Conservation (phyloP, 2,888 invertebrate species). For the Seira sanloemensis region DNA sequence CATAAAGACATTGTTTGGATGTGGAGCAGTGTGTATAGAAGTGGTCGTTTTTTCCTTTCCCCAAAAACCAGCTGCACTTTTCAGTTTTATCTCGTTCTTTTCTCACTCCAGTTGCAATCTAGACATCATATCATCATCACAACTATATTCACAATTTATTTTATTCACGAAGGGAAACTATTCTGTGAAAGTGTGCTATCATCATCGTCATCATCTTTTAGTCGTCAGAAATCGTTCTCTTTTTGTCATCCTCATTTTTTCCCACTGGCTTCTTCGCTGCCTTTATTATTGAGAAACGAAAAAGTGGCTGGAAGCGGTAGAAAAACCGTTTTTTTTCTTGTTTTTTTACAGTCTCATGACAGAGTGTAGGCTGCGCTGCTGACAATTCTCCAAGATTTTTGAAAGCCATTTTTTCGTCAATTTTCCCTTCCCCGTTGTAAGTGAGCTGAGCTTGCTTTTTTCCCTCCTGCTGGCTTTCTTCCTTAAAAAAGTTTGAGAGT, state of each 20-base stretch:
- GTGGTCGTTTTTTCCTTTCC: background rate
- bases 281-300: background rate
- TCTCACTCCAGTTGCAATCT: conserved; percentile 57
- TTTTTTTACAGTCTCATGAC: background rate
- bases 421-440: background rate
- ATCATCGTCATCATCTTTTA: background rate
- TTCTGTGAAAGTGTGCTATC: background rate
- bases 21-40: background rate
- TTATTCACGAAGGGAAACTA: background rate
- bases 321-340: background rate
- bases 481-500: background rate
- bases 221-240: background rate
- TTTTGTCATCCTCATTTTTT: background rate
- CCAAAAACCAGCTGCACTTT: conserved; percentile 53
- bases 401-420: background rate
- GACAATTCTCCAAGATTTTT: background rate
- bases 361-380: background rate
- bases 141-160: too few species aligned
- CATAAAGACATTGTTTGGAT: background rate
- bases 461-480: background rate
- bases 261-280: background rate
- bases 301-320: background rate
- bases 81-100: conserved; percentile 52
- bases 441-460: background rate
- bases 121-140: conserved; percentile 54